Conservation (phyloP, 2,113 vertebrate species). For the Pseudopipra pipra region DNA sequence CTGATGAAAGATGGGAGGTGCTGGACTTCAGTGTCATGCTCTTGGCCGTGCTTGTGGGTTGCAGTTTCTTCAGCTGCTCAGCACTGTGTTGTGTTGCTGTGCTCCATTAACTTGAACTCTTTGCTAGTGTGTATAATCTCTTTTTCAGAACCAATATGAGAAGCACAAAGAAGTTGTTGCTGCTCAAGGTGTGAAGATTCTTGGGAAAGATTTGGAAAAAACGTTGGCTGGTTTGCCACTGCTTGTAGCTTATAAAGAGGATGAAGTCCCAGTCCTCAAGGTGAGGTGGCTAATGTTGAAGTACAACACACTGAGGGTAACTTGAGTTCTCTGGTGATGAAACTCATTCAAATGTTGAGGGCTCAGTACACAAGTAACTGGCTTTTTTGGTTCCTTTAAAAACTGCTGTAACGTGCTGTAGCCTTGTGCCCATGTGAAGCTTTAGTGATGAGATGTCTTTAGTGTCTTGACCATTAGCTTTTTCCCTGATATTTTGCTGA, state of each 20-base stretch:
- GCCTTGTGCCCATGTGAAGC: not conserved
- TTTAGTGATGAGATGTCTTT: not conserved
- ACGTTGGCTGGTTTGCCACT: conserved; percentile 91
- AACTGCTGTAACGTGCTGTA: not conserved
- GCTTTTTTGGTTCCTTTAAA: not conserved
- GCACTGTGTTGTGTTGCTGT: not conserved
- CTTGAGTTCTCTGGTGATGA: not conserved
- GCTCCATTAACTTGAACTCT: not conserved
- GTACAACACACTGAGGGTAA: not conserved
- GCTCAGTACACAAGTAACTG: not conserved
- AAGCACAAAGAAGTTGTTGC: conserved; percentile 96
- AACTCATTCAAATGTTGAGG: not conserved
- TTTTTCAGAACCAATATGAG: conserved; percentile 90
- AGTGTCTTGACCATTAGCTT: not conserved
- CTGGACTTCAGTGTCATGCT: not conserved
- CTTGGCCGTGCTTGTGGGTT: accelerated
- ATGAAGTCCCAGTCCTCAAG: conserved; percentile 92
- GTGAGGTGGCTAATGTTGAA: conserved; percentile 65
- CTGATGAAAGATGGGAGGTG: not conserved
- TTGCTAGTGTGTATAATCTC: not conserved
- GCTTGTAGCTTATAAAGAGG: conserved; percentile 91
- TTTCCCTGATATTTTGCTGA: not conserved
- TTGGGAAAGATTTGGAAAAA: conserved; percentile 97
- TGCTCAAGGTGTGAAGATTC: conserved; percentile 96
- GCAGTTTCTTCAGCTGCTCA: not conserved